Evolutionary conservation across 2,113 vertebrate species (phyloP), one percentile per base, ranked within the genome.

Genomic region (Ivindomyrus marchei): DNA sequence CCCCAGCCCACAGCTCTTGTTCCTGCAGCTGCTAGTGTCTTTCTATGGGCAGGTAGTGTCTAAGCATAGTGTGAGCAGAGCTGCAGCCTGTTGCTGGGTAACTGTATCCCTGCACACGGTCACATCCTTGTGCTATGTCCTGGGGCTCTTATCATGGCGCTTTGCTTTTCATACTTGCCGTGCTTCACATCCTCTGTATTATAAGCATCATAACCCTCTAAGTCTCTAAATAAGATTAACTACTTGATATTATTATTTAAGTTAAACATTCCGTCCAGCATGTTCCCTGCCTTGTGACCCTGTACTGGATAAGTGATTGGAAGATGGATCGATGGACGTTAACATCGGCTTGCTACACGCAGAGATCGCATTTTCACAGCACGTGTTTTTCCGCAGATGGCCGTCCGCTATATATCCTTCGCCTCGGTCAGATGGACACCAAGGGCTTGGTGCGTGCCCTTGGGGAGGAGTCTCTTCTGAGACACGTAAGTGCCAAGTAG

Each of bases 341-440:
- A 36, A 17, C 31, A 13, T 74, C 11, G 5, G 13, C 70, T 10
- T 39, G 27, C 10, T 36, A 24, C 11, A 19, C 39, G 10, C 21
- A 46, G 17, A 19, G 6, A 47, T 47, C 5, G 10, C 42, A 11
- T 85, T 85, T 46, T 85, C 53, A 87, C 31, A 21, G 39, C 39
- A n/a, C 6, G 84, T 52, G 36, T 88, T 46, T 88, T 13, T 89
- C 58, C 92, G 27, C 93, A 99, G 98, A 98, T 1, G 98, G 98
- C 0, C 97, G 97, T 47, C 98, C 98, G 0, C 95, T 99, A 0
- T 99, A 99, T 0, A 95, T 99, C 91, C 93, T 99, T 92, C 95
- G 97, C 46, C 93, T 99, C 91, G 98, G 98, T 0, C 98, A 98
- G 94, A 99, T 99, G 98, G 98, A 99, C 94, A 99, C 98, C 3